These are phyloP conservation scores for Atta texana DNA, from an alignment of 1,140 invertebrate genomes.

Conservation along the genomic window DNA sequence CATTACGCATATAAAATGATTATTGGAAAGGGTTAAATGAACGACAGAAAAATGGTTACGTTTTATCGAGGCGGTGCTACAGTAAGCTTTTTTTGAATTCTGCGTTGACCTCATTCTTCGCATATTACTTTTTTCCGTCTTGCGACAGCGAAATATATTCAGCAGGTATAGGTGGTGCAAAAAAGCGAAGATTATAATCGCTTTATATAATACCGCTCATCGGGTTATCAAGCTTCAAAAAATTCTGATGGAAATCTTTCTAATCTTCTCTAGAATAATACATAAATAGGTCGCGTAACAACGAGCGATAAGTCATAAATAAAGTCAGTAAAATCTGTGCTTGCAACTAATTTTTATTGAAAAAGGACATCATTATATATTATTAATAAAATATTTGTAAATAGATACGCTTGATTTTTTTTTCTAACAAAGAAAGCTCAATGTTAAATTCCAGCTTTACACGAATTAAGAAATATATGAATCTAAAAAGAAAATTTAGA, in stretches of 20 bases:
- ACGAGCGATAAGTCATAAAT: conserved; percentile 14
- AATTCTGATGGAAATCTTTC: conserved; percentile 36
- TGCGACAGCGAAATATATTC: conserved; percentile 24
- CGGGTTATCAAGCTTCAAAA: conserved; percentile 25
- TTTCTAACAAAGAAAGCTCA: not conserved
- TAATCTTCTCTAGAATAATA: conserved; percentile 32
- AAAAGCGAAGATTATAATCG: conserved; percentile 55
- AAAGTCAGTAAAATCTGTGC: not conserved
- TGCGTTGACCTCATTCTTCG: conserved; percentile 62
- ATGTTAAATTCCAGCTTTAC: not conserved
- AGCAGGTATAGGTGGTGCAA: conserved; percentile 6
- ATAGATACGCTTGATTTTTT: not conserved
- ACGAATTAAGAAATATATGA: conserved; percentile 1
- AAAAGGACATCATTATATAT: not conserved
- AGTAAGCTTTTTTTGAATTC: conserved; percentile 68
- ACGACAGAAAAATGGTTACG: conserved; percentile 58
- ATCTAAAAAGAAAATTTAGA: not conserved
- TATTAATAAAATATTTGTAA: conserved; percentile 19
- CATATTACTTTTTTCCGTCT: conserved; percentile 45
- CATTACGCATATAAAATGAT: not conserved
- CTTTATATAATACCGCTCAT: conserved; percentile 55
- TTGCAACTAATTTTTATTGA: not conserved
- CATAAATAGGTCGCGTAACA: not conserved
- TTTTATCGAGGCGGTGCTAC: conserved; percentile 55
- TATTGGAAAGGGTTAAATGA: conserved; percentile 56